A percentile compares a stretch with the other conserved stretches of the same genome.
phyloP scores from a whole-genome alignment of 2,113 vertebrate genomes.

The Podarcis cretensis region DNA sequence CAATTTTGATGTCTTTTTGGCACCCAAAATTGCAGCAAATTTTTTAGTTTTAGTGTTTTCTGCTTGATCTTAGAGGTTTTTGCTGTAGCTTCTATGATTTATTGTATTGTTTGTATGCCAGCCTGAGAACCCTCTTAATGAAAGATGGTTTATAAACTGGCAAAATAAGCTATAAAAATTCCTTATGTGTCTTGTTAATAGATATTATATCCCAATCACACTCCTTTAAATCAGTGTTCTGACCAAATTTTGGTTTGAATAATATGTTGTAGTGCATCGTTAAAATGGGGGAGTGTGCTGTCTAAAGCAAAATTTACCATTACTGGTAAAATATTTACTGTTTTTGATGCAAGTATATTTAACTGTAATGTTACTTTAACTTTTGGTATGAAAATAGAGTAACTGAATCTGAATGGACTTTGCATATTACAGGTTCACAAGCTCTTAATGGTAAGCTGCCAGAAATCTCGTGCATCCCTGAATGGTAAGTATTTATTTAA shows the following conservation, averaged over 20 bases:
- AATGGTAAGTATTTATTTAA: background rate
- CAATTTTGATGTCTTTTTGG: no score
- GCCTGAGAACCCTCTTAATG: background rate
- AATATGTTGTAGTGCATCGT: background rate
- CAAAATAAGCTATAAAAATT: background rate
- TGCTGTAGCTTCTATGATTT: no score
- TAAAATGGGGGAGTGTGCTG: background rate
- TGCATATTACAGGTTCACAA: conserved; percentile 1
- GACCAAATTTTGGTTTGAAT: background rate
- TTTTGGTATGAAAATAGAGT: background rate
- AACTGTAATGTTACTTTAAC: no score
- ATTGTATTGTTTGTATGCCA: background rate
- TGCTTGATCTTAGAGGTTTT: no score
- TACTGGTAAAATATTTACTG: background rate
- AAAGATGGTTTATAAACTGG: background rate
- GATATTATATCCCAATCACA: background rate
- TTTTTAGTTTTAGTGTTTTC: no score
- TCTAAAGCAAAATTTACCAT: background rate
- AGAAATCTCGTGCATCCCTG: background rate
- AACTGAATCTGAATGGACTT: background rate
- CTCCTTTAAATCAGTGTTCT: background rate
- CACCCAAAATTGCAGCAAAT: no score
- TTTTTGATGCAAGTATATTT: background rate
- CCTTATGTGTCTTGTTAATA: background rate
- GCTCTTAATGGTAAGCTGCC: background rate